Conservation (phyloP, 2,113 vertebrate species). For the Urocitellus parryii region DNA sequence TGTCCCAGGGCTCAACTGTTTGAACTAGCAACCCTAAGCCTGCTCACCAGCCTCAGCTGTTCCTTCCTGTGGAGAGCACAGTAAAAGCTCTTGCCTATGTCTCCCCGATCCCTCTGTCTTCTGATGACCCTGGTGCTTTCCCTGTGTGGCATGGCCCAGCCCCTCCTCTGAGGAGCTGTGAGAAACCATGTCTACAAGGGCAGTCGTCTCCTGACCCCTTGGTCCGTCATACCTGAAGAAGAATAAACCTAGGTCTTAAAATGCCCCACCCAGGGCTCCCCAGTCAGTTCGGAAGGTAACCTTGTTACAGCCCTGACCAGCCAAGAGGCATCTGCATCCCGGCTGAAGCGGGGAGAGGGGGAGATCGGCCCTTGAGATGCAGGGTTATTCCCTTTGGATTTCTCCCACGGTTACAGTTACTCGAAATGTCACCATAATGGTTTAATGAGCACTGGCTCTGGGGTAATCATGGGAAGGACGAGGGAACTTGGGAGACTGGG, state of each 20-base stretch:
- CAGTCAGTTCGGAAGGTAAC: not conserved
- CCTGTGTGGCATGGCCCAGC: fast-evolving
- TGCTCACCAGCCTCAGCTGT: not conserved
- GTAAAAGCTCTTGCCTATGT: not conserved
- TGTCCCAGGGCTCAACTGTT: not conserved
- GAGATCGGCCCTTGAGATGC: conserved; percentile 29
- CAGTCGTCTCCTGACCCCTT: not conserved
- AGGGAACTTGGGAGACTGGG: not conserved
- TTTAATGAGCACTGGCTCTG: not conserved
- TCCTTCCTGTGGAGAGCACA: not conserved
- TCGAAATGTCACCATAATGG: not conserved
- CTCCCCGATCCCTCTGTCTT: not conserved
- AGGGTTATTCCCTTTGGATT: not conserved
- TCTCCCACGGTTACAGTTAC: not conserved
- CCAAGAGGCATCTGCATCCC: not conserved
- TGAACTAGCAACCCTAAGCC: not conserved
- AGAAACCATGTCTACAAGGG: not conserved
- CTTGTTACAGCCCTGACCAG: not conserved
- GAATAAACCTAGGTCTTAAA: not conserved
- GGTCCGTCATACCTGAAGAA: not conserved
- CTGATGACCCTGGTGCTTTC: not conserved
- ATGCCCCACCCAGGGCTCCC: not conserved
- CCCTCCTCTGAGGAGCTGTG: not conserved
- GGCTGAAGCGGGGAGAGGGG: not conserved
- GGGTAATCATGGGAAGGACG: not conserved